Base-by-base conservation (phyloP, 2,888 invertebrate species). In the Epistrophe eligans region DNA sequence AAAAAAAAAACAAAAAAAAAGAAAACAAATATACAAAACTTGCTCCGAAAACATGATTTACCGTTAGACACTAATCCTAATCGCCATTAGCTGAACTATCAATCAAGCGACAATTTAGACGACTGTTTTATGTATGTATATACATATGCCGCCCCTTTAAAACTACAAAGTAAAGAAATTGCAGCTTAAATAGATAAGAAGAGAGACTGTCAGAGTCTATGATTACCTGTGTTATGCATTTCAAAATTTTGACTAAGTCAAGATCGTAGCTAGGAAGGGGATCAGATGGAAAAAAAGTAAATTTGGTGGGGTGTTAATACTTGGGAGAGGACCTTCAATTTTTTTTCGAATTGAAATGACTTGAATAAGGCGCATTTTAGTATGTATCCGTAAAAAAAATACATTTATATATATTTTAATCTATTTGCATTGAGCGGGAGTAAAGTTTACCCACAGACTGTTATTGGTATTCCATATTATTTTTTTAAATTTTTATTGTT, bases 21-120 rank as follows among this genome's bases (percentile, higher is more conserved):
- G n/a, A 10, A 28, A 35, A 57, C 4, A 57, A 9, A 10, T 1
- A 45, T 19, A 52, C 35, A 62, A 45, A 70, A 67, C 70, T 50
- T 50, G 77, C 13, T 82, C 70, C 60, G 19, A 77, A 58, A 72
- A 66, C 55, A 62, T 67, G 67, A 70, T 60, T 70, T 74, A 74
- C 83, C 60, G 79, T 83, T 67, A 45, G 73, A 60, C 35, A 83
- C 73, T 79, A 70, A 83, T 83, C 83, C 83, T 79, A 73, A 79
- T 79, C 72, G 60, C 79, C 62, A 79, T 83, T 83, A 83, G 67
- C 55, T 35, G 40, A 67, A 73, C 73, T 67, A 79, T 83, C 79
- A 74, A 83, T 82, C 82, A 82, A 71, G 58, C 11, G 38, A 58
- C 35, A 58, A 11, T 58, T 38, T 17, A 8, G 7, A 9, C 17